Conservation (phyloP, 1,140 invertebrate species). For the Cotesia chilonis region DNA sequence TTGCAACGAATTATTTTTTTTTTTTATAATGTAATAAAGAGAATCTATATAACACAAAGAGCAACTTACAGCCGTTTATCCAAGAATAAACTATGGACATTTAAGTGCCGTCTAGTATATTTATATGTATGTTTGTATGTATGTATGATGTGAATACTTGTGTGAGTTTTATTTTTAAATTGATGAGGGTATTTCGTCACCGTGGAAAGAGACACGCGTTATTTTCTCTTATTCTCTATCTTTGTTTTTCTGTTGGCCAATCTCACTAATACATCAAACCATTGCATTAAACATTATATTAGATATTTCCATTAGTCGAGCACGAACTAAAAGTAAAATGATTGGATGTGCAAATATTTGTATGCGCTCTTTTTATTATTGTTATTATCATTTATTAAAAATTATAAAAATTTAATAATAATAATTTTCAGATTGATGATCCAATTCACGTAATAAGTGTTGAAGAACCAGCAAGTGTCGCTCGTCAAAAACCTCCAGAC, state of each 20-base stretch:
- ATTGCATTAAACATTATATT: too few species aligned
- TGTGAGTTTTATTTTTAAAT: too few species aligned
- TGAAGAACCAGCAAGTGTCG: constrained; percentile 58
- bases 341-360: too few species aligned
- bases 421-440: constrained; percentile 69
- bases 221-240: constrained; percentile 23
- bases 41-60: not conserved
- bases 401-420: too few species aligned
- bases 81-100: constrained; percentile 17
- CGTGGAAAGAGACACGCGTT: not conserved
- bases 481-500: constrained; percentile 75
- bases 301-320: too few species aligned
- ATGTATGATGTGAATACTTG: too few species aligned
- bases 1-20: not conserved
- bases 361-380: not conserved
- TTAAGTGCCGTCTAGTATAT: not conserved
- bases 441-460: constrained; percentile 74
- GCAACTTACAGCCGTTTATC: not conserved
- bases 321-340: too few species aligned
- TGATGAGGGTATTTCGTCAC: constrained; percentile 1
- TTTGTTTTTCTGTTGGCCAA: constrained; percentile 20
- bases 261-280: not conserved
- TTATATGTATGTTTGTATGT: too few species aligned
- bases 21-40: not conserved
- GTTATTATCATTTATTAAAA: too few species aligned